Conservation (phyloP, 2,113 vertebrate genomes). For the Cichladusa arquata region DNA sequence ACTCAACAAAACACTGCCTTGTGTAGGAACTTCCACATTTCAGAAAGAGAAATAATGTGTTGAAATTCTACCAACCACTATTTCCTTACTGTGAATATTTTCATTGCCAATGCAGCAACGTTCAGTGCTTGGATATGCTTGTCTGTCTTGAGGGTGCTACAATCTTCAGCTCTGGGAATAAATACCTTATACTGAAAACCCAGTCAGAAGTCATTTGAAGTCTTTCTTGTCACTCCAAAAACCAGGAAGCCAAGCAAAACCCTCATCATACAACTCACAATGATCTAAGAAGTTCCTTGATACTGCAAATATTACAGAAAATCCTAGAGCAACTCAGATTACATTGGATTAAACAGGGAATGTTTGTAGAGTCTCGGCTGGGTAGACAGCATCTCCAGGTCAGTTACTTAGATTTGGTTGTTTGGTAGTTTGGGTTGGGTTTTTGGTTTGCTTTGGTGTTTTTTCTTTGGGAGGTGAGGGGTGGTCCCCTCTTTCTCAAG, state of each 20-base stretch:
- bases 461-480: neutral
- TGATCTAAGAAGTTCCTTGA: neutral
- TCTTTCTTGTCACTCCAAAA: neutral
- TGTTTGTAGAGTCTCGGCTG: neutral
- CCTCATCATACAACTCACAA: neutral
- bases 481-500: neutral
- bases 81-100: neutral
- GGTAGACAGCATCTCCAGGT: neutral
- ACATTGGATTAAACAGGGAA: neutral
- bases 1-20: neutral
- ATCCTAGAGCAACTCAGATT: neutral
- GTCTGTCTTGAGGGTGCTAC: neutral
- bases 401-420: neutral
- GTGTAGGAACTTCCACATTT: neutral
- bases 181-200: neutral
- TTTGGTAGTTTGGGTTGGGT: neutral
- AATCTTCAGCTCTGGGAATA: neutral
- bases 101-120: neutral
- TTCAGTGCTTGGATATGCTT: neutral
- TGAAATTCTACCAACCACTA: neutral
- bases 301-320: neutral
- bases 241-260: neutral
- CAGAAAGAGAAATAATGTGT: neutral
- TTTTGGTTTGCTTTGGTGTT: neutral
- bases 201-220: neutral